Evolutionary conservation across 2,113 vertebrate genomes (phyloP).

Genomic region (Sterrhoptilus dennistouni): DNA sequence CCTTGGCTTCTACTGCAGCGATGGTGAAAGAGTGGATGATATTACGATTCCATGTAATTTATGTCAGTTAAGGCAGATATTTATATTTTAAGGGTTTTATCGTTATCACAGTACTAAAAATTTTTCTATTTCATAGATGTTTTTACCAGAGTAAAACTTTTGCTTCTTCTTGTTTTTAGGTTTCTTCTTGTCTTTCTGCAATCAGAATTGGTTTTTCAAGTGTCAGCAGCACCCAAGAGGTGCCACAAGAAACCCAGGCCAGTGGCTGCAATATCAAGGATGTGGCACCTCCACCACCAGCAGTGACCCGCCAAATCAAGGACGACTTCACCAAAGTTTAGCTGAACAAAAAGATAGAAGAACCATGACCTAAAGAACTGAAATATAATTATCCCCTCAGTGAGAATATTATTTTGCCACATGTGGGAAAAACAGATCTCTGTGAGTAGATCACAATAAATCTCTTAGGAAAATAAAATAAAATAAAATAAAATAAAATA

Average conservation of each 20-base stretch:
- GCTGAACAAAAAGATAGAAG: background rate
- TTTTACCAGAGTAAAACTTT: background rate
- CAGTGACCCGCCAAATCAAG: background rate
- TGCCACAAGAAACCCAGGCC: fast-evolving
- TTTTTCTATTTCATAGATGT: background rate
- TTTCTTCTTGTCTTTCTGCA: background rate
- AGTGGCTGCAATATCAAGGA: background rate
- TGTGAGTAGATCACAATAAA: background rate
- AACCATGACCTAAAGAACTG: background rate
- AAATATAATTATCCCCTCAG: background rate
- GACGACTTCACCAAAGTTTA: constrained; percentile 57
- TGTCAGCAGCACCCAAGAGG: background rate
- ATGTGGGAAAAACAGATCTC: background rate
- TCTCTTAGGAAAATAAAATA: background rate
- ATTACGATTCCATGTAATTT: background rate
- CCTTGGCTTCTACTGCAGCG: background rate
- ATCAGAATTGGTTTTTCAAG: background rate
- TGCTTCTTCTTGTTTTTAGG: no score
- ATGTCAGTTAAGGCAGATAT: background rate
- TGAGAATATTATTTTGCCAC: background rate
- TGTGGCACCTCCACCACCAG: background rate
- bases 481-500: no score
- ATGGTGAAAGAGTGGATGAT: background rate
- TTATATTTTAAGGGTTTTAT: background rate
- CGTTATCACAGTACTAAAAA: background rate